Percentiles rank a stretch among this genome's conserved stretches.
phyloP scores from a whole-genome alignment of 2,113 vertebrate species.

The Cyanoramphus novaezelandiae region DNA sequence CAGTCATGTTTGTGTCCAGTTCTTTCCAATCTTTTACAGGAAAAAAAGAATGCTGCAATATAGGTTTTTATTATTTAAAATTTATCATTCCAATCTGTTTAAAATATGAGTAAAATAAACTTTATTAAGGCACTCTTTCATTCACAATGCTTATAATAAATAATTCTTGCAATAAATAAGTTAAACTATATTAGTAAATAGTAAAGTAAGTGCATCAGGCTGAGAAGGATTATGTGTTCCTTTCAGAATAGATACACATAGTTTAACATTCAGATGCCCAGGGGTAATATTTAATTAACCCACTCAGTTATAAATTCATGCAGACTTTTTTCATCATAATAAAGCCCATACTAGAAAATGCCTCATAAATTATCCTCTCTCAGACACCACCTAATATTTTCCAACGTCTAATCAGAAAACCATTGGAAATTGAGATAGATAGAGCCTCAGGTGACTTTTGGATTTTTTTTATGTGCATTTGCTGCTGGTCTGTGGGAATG shows the following conservation, averaged over 20 bases:
- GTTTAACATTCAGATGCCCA: not conserved
- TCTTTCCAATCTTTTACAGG: constrained; percentile 30
- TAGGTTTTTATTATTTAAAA: constrained; percentile 56
- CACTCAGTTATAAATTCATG: constrained; percentile 15
- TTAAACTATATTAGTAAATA: constrained; percentile 33
- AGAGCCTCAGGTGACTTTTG: not conserved
- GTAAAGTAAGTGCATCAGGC: not conserved
- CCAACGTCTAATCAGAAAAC: not conserved
- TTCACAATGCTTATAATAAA: not conserved
- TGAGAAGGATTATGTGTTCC: not conserved
- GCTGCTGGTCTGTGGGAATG: not conserved
- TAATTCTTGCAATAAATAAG: constrained; percentile 40
- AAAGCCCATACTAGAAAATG: not conserved
- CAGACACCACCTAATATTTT: not conserved
- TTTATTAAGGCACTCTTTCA: constrained; percentile 15
- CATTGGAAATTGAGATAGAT: not conserved
- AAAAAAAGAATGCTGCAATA: not conserved
- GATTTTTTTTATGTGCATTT: not conserved
- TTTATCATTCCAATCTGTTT: constrained; percentile 22
- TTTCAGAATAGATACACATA: not conserved
- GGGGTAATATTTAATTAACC: constrained; percentile 49
- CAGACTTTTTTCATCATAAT: constrained; percentile 11
- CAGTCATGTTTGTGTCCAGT: not conserved
- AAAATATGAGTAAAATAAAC: constrained; percentile 44
- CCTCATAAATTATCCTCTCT: not conserved